Base-by-base conservation (phyloP, 1,140 invertebrate genomes). In the Anoplolepis gracilipes region DNA sequence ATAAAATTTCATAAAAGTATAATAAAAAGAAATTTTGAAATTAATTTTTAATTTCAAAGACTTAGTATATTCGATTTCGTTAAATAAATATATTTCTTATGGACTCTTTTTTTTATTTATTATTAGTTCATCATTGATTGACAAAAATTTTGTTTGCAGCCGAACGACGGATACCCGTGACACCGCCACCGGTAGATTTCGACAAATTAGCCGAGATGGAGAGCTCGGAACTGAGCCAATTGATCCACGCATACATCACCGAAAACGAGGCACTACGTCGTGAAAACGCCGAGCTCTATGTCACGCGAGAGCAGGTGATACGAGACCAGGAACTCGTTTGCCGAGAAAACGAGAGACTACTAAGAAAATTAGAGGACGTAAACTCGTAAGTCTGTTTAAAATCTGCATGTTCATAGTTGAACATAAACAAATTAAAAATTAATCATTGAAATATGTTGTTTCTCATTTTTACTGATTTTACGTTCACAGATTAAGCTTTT, bases 301-400 rank as follows among this genome's bases (percentile, higher is more conserved):
- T 96, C 2, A 96, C 97, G 0, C 95, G 98, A 72, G 98, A 99
- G 89, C 96, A 97, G 57, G 95, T 99, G 33, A 96, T 98, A 64
- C 94, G 98, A 55, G 98, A 99, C 92, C 98, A 99, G 91, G 98
- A 99, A 93, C 93, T 98, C 6, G 97, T 99, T 13, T 98, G 98
- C 91, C 95, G 97, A 81, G 98, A 99, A 93, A 99, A 99, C 92
- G 98, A 99, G 93, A 95, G 97, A 33, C 95, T 99, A 25, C 93
- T 98, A 22, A 97, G 97, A 90, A 98, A 98, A 95, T 94, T 99
- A 16, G 98, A 99, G 93, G 97, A 98, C 93, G 97, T 98, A 19
- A 98, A 98, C 92, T 96, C 96, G 97, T 98, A 95, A 97, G 97
- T 49, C 19, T 8, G 2, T 11, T 8, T 5, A 61, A 19, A 39